A percentile compares a stretch with the other conserved stretches of the same genome.
These are phyloP conservation scores for Eristalis arbustorum DNA, from an alignment of 2,888 invertebrate species.

Conservation along the genomic window DNA sequence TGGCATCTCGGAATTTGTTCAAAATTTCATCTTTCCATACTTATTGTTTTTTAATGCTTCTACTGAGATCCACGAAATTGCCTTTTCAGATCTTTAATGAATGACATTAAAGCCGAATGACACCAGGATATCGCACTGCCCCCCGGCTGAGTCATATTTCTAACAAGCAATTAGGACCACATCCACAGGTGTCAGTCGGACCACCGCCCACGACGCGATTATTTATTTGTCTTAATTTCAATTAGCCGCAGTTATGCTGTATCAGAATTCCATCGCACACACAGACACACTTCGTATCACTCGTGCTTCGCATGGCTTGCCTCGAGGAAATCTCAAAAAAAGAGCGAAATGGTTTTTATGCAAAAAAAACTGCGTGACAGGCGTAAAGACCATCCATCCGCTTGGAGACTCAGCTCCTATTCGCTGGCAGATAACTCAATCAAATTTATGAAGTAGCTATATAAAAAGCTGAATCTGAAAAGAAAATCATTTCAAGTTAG, in stretches of 20 bases:
- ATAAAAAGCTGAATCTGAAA: constrained; percentile 22
- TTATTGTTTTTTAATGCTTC: no score
- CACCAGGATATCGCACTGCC: not conserved
- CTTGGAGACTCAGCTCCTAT: not conserved
- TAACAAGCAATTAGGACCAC: not conserved
- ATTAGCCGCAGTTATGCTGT: constrained; percentile 1
- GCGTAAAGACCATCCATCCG: not conserved
- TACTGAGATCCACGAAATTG: no score
- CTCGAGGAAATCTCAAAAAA: not conserved
- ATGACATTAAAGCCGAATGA: not conserved
- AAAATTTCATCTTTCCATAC: no score
- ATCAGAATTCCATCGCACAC: not conserved
- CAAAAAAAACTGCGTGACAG: not conserved
- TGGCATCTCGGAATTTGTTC: no score
- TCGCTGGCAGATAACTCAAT: constrained; percentile 21
- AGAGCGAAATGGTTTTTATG: not conserved
- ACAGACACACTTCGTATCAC: not conserved
- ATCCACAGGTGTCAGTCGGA: constrained; percentile 10
- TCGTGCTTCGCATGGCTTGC: not conserved
- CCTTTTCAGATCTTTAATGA: no score
- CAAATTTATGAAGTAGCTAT: constrained; percentile 44
- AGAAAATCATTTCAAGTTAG: constrained; percentile 27
- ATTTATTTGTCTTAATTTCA: constrained; percentile 30
- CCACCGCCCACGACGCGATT: not conserved
- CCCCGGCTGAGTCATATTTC: not conserved